A percentile compares a stretch with the other conserved stretches of the same genome.
These are phyloP conservation scores for Globicephala melas DNA, from an alignment of 2,113 vertebrate genomes.

Conservation along the genomic window DNA sequence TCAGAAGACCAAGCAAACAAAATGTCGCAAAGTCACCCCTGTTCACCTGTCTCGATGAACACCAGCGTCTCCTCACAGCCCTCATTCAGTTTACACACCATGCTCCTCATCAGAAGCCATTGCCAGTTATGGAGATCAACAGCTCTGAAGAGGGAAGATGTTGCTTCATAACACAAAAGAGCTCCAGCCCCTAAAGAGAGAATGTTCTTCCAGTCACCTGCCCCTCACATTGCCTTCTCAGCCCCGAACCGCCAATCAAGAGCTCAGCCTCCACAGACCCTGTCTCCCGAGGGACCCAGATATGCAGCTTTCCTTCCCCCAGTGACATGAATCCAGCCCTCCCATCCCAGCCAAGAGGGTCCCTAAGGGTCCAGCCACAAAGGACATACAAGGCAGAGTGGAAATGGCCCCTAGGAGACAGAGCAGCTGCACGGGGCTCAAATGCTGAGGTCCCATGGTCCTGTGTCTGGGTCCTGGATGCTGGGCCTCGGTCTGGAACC, in stretches of 20 bases:
- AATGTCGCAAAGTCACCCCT: neutral
- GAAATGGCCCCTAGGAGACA: slow-evolving; percentile 60
- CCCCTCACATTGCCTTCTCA: neutral
- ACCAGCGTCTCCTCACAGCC: slow-evolving; percentile 70
- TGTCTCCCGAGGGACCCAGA: neutral
- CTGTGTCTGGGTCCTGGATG: neutral
- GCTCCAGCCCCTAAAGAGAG: slow-evolving; percentile 43
- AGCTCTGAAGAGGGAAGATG: slow-evolving; percentile 61
- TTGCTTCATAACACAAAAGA: slow-evolving; percentile 72
- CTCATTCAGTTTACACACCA: slow-evolving; percentile 60
- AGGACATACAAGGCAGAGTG: slow-evolving; percentile 60
- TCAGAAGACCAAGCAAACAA: neutral
- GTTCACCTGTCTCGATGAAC: slow-evolving; percentile 59
- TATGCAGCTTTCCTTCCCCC: neutral
- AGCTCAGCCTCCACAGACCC: neutral
- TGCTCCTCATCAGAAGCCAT: slow-evolving; percentile 57
- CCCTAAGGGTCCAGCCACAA: neutral
- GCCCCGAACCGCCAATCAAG: neutral
- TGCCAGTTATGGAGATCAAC: slow-evolving; percentile 52
- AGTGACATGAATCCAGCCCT: neutral
- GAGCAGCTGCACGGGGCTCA: slow-evolving; percentile 44
- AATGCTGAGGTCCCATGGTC: slow-evolving; percentile 32
- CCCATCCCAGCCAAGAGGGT: neutral
- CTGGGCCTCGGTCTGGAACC: slow-evolving; percentile 19
- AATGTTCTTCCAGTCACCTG: neutral